Percentiles rank a stretch among this genome's conserved stretches.
Evolutionary conservation across 2,888 invertebrate species (phyloP).

Genomic region (Chorisops tibialis): DNA sequence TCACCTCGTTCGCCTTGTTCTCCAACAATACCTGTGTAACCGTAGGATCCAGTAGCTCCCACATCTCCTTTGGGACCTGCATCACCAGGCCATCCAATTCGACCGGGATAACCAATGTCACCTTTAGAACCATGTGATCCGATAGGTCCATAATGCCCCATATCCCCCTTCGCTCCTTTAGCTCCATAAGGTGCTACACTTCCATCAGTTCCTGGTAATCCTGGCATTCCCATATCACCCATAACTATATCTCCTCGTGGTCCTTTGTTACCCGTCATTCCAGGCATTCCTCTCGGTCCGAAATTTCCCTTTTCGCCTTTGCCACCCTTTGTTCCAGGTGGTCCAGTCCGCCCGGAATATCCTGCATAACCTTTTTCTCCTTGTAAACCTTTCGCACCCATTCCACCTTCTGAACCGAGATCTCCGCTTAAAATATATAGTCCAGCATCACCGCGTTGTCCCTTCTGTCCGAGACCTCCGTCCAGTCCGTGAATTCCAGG

Average conservation of each 20-base stretch:
- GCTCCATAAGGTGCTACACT: slow-evolving; percentile 45
- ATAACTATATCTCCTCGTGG: slow-evolving; percentile 48
- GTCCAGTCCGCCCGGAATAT: slow-evolving; percentile 52
- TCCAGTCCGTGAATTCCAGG: slow-evolving; percentile 50
- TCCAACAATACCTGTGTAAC: slow-evolving; percentile 48
- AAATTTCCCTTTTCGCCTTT: slow-evolving; percentile 56
- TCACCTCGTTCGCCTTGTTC: slow-evolving; percentile 53
- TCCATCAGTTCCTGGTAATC: slow-evolving; percentile 51
- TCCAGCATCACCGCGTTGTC: slow-evolving; percentile 52
- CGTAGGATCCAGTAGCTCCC: slow-evolving; percentile 39
- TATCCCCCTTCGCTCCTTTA: slow-evolving; percentile 56
- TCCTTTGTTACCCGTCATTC: slow-evolving; percentile 55
- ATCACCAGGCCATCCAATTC: slow-evolving; percentile 46
- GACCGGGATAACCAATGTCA: slow-evolving; percentile 38
- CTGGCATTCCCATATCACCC: slow-evolving; percentile 47
- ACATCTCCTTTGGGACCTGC: slow-evolving; percentile 26
- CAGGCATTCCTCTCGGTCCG: slow-evolving; percentile 53
- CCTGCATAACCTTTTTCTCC: slow-evolving; percentile 57
- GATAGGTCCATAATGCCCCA: slow-evolving; percentile 56
- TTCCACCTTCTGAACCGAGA: slow-evolving; percentile 48
- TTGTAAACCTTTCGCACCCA: slow-evolving; percentile 50
- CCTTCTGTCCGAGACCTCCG: slow-evolving; percentile 50
- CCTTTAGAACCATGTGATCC: slow-evolving; percentile 58
- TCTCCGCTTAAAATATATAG: slow-evolving; percentile 49
- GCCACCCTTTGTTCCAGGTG: slow-evolving; percentile 55